Conservation (phyloP, 2,113 vertebrate species). For the Nettapus auritus region DNA sequence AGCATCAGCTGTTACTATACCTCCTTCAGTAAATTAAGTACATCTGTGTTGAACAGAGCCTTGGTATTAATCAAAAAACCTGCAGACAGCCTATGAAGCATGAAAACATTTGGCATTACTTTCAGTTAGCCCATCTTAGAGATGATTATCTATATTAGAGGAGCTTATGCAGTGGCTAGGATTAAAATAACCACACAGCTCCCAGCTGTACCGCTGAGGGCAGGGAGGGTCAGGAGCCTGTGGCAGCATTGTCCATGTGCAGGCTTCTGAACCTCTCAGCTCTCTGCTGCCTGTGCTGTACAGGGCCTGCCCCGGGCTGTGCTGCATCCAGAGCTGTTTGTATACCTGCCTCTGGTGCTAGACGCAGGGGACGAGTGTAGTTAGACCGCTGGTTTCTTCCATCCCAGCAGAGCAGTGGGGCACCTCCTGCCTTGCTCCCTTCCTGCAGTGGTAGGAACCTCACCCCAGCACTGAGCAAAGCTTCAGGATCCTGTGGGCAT, state of each 20-base stretch:
- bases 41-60: background rate
- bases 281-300: background rate
- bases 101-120: background rate
- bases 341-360: background rate
- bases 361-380: fast-evolving
- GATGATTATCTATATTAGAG: slow-evolving; percentile 20
- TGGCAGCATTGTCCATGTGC: fast-evolving
- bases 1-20: background rate
- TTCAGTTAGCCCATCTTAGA: slow-evolving; percentile 13
- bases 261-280: fast-evolving
- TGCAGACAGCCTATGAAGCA: background rate
- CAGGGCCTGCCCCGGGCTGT: background rate
- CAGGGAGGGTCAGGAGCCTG: background rate
- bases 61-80: background rate
- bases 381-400: background rate
- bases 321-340: background rate
- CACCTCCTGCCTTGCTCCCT: background rate
- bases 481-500: background rate
- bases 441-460: background rate
- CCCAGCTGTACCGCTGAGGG: background rate
- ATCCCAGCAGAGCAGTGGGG: background rate
- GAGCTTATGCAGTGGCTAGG: background rate
- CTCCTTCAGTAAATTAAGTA: slow-evolving; percentile 3
- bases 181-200: background rate
- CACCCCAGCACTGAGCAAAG: background rate